Evolutionary conservation across 1,140 invertebrate species (phyloP), one percentile per base, ranked within the genome.

Genomic region (Drosophila equinoxialis): DNA sequence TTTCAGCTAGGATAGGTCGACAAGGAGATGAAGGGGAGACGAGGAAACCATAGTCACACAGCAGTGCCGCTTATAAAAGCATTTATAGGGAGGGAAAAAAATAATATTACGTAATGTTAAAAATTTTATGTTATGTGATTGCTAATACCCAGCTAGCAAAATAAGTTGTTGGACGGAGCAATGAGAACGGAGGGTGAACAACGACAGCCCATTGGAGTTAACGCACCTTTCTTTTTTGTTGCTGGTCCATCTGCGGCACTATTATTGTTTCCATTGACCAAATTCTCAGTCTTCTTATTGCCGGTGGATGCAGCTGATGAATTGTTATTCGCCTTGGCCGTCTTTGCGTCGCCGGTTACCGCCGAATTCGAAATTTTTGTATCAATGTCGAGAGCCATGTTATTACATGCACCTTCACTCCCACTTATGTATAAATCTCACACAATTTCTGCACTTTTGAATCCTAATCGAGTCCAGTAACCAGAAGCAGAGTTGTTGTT

Each of bases 51-150:
- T 69, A 78, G 78, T 70, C 75, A 62, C 37, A 59, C 57, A 59
- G 57, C 60, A 67, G 68, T 51, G 83, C 83, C 76, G 76, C 78
- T 81, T 85, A 82, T 72, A 78, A 78, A 68, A 23, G 79, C 82
- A 82, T 72, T 78, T 23, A 68, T 86, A 86, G 82, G 74, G 74
- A 64, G 74, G 3, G 37, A 39, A 87, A 86, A 84, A 84, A 86
- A 87, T 63, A 64, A 78, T 68, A 80, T 87, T 87, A 87, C 83
- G 83, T 87, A 87, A 87, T 81, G 76, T 71, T 73, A 79, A 82
- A 82, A 86, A 70, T 77, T 79, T 82, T 83, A 68, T 87, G 83
- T 87, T 87, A 87, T 87, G 83, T 87, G 83, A 89, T 87, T 73
- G 65, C 54, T 61, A 69, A 45, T 69, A 63, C 64, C 30, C 8